Evolutionary conservation across 1,140 invertebrate genomes (phyloP), one percentile per base, ranked within the genome.

Genomic region (Dendrolimus punctatus): DNA sequence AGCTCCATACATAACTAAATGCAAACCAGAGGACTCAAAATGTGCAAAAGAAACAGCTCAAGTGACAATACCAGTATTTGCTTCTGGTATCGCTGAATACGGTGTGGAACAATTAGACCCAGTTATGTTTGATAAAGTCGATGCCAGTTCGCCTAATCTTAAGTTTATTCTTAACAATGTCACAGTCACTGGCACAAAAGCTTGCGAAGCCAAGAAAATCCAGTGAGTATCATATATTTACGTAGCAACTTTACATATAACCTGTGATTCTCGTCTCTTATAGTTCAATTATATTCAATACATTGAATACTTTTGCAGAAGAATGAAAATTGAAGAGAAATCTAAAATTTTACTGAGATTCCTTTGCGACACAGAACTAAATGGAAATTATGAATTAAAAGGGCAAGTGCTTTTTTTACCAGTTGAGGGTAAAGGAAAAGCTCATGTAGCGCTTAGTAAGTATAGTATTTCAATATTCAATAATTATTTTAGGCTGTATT

Each of bases 11-110:
- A 55, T 63, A 37, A 56, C 56, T n/a, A 67, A 60, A 66, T 82
- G 76, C 49, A 65, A 63, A 44, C 36, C 48, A 2, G 60, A 55
- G 0, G 75, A 80, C 9, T 40, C 57, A 0, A 60, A 70, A 51
- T 84, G 80, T 51, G 39, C 70, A 0, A 72, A 62, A 40, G 53
- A 61, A 8, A 57, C 64, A 1, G 54, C 69, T 0, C 53, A 64
- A 53, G 60, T 51, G 0, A 42, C 64, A 0, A 41, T 80, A 8
- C 56, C 64, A 1, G 46, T 56, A 9, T 63, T 81, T n/a, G 61
- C 60, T 6, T 44, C 45, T 23, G 75, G 76, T 4, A 47, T 75
- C 1, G 68, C 74, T 5, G 70, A 76, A 5, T 51, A 60, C 2
- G 59, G 59, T 0, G 43, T 81, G 1, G 44, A 59, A 9, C 36